These are phyloP conservation scores for Diplolepis rosae DNA, from an alignment of 2,888 invertebrate species.

Conservation along the genomic window DNA sequence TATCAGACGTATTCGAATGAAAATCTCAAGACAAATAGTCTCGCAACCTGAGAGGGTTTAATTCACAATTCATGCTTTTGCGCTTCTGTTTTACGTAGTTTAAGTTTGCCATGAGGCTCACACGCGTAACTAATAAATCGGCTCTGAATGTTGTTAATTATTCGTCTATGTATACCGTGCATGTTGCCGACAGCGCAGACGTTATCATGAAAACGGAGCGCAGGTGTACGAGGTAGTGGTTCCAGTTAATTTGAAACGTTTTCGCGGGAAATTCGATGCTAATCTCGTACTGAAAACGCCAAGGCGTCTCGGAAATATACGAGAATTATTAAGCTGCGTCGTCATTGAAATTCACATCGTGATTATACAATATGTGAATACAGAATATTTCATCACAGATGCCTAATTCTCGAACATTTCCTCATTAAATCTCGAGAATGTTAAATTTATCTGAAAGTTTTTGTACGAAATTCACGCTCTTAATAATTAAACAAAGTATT, in stretches of 20 bases:
- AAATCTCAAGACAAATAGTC: not conserved
- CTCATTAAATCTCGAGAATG: no score
- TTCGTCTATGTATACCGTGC: constrained; percentile 40
- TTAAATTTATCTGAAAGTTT: no score
- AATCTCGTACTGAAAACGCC: constrained; percentile 53
- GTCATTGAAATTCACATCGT: not conserved
- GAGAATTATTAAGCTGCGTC: constrained; percentile 50
- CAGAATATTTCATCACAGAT: no score
- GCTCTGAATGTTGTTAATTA: constrained; percentile 51
- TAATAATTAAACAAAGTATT: no score
- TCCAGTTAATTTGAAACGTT: constrained; percentile 66
- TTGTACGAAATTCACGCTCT: no score
- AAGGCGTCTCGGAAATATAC: constrained; percentile 39
- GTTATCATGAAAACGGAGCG: constrained; percentile 51
- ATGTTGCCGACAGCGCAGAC: constrained; percentile 39
- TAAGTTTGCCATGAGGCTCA: constrained; percentile 37
- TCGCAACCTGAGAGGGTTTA: not conserved
- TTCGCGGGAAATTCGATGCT: constrained; percentile 58
- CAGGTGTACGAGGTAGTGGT: constrained; percentile 57
- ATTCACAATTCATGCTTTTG: not conserved
- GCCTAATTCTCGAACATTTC: no score
- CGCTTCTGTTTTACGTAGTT: not conserved
- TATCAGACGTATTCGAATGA: not conserved
- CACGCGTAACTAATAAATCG: constrained; percentile 51
- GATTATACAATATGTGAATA: not conserved